Evolutionary conservation across 2,888 invertebrate genomes (phyloP), one percentile per base, ranked within the genome.

Genomic region (Ophion costatus): DNA sequence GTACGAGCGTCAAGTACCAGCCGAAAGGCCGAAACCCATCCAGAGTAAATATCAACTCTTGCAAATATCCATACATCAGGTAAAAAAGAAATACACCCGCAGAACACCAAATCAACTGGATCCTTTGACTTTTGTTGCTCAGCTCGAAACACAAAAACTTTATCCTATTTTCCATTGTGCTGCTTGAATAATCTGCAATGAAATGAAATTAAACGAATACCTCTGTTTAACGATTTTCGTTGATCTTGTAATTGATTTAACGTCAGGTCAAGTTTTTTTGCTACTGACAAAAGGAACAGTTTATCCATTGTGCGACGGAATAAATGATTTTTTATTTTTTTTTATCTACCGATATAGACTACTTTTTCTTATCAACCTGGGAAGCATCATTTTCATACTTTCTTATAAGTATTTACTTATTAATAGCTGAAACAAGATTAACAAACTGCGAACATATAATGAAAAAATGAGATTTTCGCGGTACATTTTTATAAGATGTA

Each of bases 41-140:
- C n/a, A 97, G 95, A 0, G 97, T 96, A 93, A 99, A 99, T 92
- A 99, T 98, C 66, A 98, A 94, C 94, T 99, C 99, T 95, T 96
- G 89, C 69, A 94, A 95, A 94, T 98, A 99, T 76, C 98, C 99
- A 95, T 99, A 99, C 0, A 98, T 95, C 83, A 98, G 94, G 94
- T 97, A 99, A 91, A 98, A 97, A 86, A 97, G 93, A 94, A 99
- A 98, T 9, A 98, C 97, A 78, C 97, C 98, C 33, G 94, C 90
- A 75, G 97, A 96, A 92, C 98, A 97, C 74, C 96, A 94, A 1
- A 96, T 85, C 92, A 98, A 97, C 93, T 98, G 98, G 4, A 95
- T 94, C 22, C 95, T 95, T 89, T 95, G 94, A 84, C 95, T 96
- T 88, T 95, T 96, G 66, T 95, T 93, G 11, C 96, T 96, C 77